Percentiles rank a stretch among this genome's conserved stretches.
These are phyloP conservation scores for Gisinianus flammeolus DNA, from an alignment of 2,888 invertebrate species.

Conservation along the genomic window DNA sequence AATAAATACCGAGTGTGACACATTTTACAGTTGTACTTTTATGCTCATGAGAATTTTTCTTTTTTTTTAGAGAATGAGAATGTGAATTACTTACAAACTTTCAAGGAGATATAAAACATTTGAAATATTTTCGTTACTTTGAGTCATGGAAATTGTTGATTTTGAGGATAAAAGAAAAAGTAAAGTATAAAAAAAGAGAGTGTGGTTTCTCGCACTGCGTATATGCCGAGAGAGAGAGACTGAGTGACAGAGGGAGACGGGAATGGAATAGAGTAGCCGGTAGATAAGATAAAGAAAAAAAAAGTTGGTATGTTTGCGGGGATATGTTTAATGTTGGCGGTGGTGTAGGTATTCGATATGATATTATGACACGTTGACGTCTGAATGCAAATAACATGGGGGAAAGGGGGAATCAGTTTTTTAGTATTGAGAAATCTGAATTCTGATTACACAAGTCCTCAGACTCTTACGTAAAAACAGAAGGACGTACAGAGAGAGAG, in stretches of 20 bases:
- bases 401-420: constrained; percentile 5
- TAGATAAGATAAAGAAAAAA: constrained; percentile 34
- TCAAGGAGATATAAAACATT: not conserved
- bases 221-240: not conserved
- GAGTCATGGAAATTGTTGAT: too few species aligned
- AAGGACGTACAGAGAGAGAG: not conserved
- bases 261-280: constrained; percentile 18
- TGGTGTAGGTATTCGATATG: constrained; percentile 5
- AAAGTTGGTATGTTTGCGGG: constrained; percentile 6
- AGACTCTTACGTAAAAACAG: not conserved
- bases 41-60: not conserved
- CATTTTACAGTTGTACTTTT: not conserved
- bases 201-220: too few species aligned
- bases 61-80: too few species aligned
- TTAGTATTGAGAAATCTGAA: constrained; percentile 20
- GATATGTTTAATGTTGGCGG: not conserved
- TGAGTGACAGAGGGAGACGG: not conserved
- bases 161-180: too few species aligned
- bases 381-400: constrained; percentile 4
- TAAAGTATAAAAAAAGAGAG: too few species aligned
- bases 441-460: constrained; percentile 3
- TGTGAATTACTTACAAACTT: not conserved
- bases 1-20: not conserved
- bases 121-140: not conserved
- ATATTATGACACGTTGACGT: constrained; percentile 12